Base-by-base conservation (phyloP, 2,797 vertebrate species). In the Phataginus tricuspis region DNA sequence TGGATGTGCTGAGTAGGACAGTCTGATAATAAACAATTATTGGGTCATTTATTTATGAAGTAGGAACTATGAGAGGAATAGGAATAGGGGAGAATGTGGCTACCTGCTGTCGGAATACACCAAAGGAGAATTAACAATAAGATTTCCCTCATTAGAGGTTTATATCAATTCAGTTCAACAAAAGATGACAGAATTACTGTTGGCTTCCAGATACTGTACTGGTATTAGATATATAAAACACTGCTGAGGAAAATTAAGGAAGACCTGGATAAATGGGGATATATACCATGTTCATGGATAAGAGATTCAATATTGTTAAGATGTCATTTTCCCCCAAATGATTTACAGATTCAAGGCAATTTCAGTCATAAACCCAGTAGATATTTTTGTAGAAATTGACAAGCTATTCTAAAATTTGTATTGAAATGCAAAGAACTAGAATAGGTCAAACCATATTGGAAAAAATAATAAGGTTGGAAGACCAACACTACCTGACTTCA, bases 341-440 rank as follows among this genome's bases (percentile, higher is more conserved):
- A 55, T 37, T 5, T 23, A 45, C 18, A 82, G 53, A 82, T 55
- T 80, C 19, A 82, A 77, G 37, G 12, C 10, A 71, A 77, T 88
- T 69, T 87, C 31, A 63, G 27, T 87, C 5, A 34, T 74, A 91
- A 74, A 19, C 5, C 1, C 7, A 59, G 39, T 3, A 95, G 51
- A 55, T 1, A 55, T 78, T 79, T 92, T 79, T 84, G 10, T 78
- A 94, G 57, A 79, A 66, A 61, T 59, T 84, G n/a, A 49, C 21
- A 61, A 68, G 29, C 18, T 79, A 61, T 85, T 94, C n/a, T 78
- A 83, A 88, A 96, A 88, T 71, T 91, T 45, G 21, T 25, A 42
- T 19, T 51, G 61, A 64, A 93, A 86, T 79, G 5, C 25, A 69
- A 53, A 85, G 57, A 13, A 57, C 11, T 69, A 49, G 34, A 63